phyloP scores from a whole-genome alignment of 2,888 invertebrate genomes.

The Adineta ricciae region DNA sequence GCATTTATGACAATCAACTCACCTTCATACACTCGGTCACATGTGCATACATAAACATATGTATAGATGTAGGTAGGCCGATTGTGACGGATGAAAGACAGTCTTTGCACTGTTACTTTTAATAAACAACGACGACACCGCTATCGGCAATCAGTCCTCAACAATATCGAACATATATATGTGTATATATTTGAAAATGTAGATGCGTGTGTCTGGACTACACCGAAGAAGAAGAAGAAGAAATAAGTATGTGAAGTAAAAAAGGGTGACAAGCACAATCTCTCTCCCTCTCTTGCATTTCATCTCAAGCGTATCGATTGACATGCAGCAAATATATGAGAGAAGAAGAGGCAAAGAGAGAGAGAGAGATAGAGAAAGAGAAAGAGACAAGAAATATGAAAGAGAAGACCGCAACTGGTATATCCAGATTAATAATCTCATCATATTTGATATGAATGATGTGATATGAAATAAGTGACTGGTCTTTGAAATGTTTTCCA shows the following conservation, averaged over 20 bases:
- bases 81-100: neutral
- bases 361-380: neutral
- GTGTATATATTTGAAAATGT: neutral
- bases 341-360: neutral
- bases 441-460: neutral
- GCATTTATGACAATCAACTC: neutral
- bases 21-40: neutral
- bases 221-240: neutral
- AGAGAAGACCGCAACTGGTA: neutral
- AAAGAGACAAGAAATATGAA: neutral
- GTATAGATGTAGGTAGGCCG: neutral
- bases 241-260: neutral
- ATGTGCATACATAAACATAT: neutral
- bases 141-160: neutral
- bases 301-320: slow-evolving; percentile 7
- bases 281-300: neutral
- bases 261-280: neutral
- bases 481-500: neutral
- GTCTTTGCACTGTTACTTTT: neutral
- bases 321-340: neutral
- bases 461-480: neutral
- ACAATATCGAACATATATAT: neutral
- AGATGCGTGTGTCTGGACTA: neutral
- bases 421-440: neutral
- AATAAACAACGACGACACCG: neutral